Percentiles rank a stretch among this genome's conserved stretches.
Conservation (phyloP, 1,140 invertebrate genomes). For the Chrysomallon squamiferum region DNA sequence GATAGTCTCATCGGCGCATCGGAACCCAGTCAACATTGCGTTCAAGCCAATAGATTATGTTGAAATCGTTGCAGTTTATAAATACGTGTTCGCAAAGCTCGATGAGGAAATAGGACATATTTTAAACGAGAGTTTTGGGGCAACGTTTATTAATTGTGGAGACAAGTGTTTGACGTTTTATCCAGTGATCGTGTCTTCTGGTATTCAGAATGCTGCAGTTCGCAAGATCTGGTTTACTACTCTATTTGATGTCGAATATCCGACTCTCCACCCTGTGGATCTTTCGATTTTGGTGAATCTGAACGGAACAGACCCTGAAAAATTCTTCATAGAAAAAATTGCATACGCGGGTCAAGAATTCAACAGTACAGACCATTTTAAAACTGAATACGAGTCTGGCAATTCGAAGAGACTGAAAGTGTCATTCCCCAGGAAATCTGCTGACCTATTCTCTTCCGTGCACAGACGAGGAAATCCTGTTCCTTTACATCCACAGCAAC, state of each 20-base stretch:
- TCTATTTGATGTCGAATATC: constrained; percentile 23
- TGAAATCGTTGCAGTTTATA: constrained; percentile 12
- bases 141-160: constrained; percentile 32
- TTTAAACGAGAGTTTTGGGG: constrained; percentile 41
- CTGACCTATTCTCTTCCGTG: constrained; percentile 16
- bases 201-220: constrained; percentile 13
- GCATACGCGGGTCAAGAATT: constrained; percentile 32
- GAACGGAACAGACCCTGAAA: constrained; percentile 9
- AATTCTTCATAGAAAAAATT: constrained; percentile 23
- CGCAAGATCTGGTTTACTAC: constrained; percentile 32
- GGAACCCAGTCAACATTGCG: constrained; percentile 21
- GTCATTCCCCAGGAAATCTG: constrained; percentile 13
- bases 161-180: constrained; percentile 34
- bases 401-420: constrained; percentile 8
- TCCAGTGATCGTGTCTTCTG: constrained; percentile 23
- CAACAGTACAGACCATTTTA: constrained; percentile 21
- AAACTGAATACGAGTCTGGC: constrained; percentile 21
- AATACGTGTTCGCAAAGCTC: constrained; percentile 8
- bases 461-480: constrained; percentile 22
- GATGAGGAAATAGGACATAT: constrained; percentile 22
- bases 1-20: background rate
- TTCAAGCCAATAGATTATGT: constrained; percentile 14
- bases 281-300: constrained; percentile 32
- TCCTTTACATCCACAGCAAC: constrained; percentile 20
- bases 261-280: constrained; percentile 26